These are phyloP conservation scores for Drosophila anomalipes DNA, from an alignment of 2,888 invertebrate genomes.

Conservation along the genomic window DNA sequence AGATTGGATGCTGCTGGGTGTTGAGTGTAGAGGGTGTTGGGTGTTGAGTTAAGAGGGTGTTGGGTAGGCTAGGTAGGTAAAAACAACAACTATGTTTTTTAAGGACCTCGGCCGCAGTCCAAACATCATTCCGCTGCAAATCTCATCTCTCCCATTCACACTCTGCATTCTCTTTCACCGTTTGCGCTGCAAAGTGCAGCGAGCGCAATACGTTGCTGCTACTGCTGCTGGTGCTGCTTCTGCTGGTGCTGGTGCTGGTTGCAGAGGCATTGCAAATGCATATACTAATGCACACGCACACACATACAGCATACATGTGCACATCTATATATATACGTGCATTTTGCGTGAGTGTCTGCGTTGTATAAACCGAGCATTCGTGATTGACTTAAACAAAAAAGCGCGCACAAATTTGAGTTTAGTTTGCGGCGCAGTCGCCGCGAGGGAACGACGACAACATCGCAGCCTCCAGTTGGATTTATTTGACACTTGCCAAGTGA, in stretches of 20 bases:
- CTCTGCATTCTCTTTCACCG: conserved; percentile 2
- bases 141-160: conserved; percentile 27
- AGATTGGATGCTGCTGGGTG: conserved; percentile 11
- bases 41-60: neutral
- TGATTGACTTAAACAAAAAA: conserved; percentile 81
- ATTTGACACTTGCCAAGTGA: conserved; percentile 81
- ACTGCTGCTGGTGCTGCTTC: neutral
- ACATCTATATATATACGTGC: neutral
- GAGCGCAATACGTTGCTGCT: conserved; percentile 52
- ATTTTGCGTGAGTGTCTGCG: conserved; percentile 14
- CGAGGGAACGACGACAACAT: conserved; percentile 69
- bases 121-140: conserved; percentile 46
- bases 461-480: conserved; percentile 66
- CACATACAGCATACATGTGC: neutral
- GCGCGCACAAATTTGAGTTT: conserved; percentile 78
- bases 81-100: conserved; percentile 39
- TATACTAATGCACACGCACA: conserved; percentile 15
- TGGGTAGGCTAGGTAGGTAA: conserved; percentile 31
- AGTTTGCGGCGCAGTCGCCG: conserved; percentile 81
- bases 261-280: conserved; percentile 38
- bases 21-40: neutral
- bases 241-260: conserved; percentile 5
- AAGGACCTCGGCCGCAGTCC: conserved; percentile 48
- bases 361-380: conserved; percentile 70
- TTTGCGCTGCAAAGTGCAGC: conserved; percentile 71